Evolutionary conservation across 1,140 invertebrate genomes (phyloP).

Genomic region (Eueides isabella): DNA sequence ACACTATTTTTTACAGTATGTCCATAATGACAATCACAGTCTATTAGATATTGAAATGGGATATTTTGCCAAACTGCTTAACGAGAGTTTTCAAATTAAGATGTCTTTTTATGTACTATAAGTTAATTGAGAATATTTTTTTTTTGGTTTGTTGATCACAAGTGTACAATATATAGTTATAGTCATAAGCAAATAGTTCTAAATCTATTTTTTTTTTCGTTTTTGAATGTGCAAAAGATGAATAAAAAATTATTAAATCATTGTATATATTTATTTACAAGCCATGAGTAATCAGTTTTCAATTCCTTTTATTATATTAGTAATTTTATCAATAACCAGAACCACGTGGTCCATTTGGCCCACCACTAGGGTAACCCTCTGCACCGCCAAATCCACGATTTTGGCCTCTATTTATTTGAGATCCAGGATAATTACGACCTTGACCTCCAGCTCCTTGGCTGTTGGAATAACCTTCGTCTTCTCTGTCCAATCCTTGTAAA

Average conservation of each 20-base stretch:
- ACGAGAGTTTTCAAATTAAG: no score
- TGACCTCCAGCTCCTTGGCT: constrained; percentile 18
- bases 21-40: no score
- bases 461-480: constrained; percentile 30
- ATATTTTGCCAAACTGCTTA: no score
- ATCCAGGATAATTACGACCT: constrained; percentile 29
- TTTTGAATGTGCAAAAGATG: not conserved
- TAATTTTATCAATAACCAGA: constrained; percentile 63
- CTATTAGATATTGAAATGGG: no score
- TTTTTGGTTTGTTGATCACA: no score
- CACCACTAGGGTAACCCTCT: constrained; percentile 73
- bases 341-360: constrained; percentile 67
- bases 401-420: constrained; percentile 38
- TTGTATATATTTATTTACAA: constrained; percentile 36
- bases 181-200: no score
- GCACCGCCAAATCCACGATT: constrained; percentile 21
- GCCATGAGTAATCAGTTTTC: not conserved
- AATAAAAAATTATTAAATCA: constrained; percentile 10
- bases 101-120: no score
- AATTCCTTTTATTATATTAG: not conserved
- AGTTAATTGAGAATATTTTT: not conserved
- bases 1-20: no score
- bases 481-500: constrained; percentile 30
- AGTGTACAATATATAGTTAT: no score
- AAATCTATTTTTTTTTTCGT: not conserved